Conservation (phyloP, 1,140 invertebrate species). For the Helicoverpa armigera region DNA sequence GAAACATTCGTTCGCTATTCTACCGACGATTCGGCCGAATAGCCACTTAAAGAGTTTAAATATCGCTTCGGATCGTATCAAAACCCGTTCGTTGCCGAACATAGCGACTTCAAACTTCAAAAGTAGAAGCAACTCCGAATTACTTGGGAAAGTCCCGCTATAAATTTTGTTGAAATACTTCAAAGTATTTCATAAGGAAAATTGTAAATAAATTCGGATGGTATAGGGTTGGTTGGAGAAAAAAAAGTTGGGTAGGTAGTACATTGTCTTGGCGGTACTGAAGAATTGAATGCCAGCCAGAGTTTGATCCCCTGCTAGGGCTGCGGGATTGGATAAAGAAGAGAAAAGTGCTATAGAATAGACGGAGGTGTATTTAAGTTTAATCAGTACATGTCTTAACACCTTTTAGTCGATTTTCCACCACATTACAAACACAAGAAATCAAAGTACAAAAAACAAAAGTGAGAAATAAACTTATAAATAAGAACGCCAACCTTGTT, state of each 20-base stretch:
- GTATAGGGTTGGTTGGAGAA: constrained; percentile 51
- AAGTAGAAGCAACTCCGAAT: constrained; percentile 62
- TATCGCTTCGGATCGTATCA: constrained; percentile 45
- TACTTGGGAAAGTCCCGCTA: constrained; percentile 68
- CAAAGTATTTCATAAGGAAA: constrained; percentile 77
- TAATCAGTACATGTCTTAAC: too few relatives aligned
- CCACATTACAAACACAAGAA: not conserved
- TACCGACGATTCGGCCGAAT: constrained; percentile 18
- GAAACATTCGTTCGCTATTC: constrained; percentile 8
- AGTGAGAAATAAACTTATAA: not conserved
- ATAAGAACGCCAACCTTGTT: not conserved
- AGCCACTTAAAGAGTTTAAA: constrained; percentile 40
- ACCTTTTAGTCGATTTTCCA: too few relatives aligned
- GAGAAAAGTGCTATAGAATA: too few relatives aligned
- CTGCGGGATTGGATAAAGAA: too few relatives aligned
- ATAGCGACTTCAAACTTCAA: constrained; percentile 37
- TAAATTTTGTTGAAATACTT: constrained; percentile 70
- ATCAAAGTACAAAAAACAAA: not conserved
- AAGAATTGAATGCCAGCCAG: too few relatives aligned
- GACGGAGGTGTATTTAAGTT: too few relatives aligned
- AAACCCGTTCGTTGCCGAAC: constrained; percentile 29
- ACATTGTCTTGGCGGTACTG: not conserved
- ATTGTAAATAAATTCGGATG: constrained; percentile 74
- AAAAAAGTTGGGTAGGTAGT: not conserved
- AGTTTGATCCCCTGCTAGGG: too few relatives aligned